Base-by-base conservation (phyloP, 1,140 invertebrate genomes). In the Drosophila sechellia region DNA sequence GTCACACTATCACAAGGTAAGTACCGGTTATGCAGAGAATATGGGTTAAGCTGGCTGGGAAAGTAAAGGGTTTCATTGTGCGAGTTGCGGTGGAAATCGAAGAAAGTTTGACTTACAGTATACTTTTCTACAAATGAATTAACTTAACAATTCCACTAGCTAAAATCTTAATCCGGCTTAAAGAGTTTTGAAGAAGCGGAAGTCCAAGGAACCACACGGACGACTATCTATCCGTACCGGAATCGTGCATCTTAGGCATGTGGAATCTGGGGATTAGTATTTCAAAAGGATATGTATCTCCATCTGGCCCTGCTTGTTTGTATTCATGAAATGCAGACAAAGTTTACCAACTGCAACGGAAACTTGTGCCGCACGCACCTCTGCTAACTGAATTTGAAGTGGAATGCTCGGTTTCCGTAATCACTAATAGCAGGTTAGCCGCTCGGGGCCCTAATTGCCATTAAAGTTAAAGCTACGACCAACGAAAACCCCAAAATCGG, bases 241-340 rank as follows among this genome's bases (percentile, higher is more conserved):
- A 68, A 68, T 64, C 64, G 20, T 68, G 46, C 65, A 68, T 68
- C 46, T 59, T 37, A 68, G 52, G 45, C 45, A 43, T 42, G 49
- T 64, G 34, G 17, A 31, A 34, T 64, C 61, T 37, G 46, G 11
- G 58, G 64, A 64, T 56, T 70, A 70, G 25, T 56, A 46, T 34
- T 34, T 43, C 42, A 48, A 48, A 55, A 40, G 66, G n/a, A 27
- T 22, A n/a, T 43, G 34, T 66, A 54, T 68, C 63, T 70, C 39
- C 35, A 39, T 20, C 49, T 45, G 11, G 8, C 17, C 4, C 13
- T 13, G 17, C 49, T 69, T 70, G 64, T 69, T 69, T 56, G 63
- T 69, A 69, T 69, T 69, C 66, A 69, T 48, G 63, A 48, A 69
- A 69, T 69, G 50, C 63, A 56, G 50, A 40, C 25, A 68, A 58